A percentile compares a stretch with the other conserved stretches of the same genome.
phyloP scores from a whole-genome alignment of 2,797 vertebrate species.

The Pogoniulus pusillus region DNA sequence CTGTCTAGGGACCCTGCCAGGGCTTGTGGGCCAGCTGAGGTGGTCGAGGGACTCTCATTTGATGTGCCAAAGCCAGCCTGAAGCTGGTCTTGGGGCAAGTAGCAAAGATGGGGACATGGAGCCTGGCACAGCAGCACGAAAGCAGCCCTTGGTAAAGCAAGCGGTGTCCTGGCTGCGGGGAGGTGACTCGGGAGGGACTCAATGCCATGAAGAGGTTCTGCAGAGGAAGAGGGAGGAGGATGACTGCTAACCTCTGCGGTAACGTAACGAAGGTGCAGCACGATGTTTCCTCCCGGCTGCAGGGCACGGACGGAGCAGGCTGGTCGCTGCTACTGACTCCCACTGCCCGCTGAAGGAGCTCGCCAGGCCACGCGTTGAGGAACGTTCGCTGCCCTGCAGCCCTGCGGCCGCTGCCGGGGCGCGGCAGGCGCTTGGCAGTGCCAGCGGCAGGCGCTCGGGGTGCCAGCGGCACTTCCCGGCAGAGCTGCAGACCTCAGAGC shows the following conservation, averaged over 20 bases:
- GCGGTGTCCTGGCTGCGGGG: neutral
- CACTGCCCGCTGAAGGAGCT: neutral
- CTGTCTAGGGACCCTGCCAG: neutral
- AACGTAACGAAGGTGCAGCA: accelerated
- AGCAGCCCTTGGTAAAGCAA: neutral
- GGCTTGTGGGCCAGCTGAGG: neutral
- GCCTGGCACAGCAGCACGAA: neutral
- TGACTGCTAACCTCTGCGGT: neutral
- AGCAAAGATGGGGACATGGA: neutral
- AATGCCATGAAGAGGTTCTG: neutral
- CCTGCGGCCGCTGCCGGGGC: neutral
- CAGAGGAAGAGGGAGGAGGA: neutral
- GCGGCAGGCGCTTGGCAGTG: neutral
- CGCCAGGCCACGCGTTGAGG: neutral
- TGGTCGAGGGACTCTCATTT: neutral
- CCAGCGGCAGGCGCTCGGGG: neutral
- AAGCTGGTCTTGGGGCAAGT: neutral
- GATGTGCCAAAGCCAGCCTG: neutral
- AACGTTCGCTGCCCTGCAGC: neutral
- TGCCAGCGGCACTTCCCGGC: neutral
- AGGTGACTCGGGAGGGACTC: neutral
- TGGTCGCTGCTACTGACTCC: neutral
- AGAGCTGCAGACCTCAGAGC: neutral
- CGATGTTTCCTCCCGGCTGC: neutral
- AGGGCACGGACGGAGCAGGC: accelerated